phyloP scores from a whole-genome alignment of 2,113 vertebrate species.

The Pyrgilauda ruficollis region DNA sequence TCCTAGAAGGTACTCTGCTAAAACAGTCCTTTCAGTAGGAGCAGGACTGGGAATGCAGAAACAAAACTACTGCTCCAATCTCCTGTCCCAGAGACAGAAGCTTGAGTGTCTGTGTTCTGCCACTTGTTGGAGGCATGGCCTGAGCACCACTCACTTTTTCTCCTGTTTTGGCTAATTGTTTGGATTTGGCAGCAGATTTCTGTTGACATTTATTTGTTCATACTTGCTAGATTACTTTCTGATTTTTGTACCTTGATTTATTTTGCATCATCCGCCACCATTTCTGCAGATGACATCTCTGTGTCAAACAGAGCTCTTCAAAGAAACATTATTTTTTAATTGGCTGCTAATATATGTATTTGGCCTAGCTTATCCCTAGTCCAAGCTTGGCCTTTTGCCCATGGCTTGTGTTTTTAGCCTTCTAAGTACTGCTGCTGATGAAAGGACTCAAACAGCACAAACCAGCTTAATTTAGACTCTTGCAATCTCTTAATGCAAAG shows the following conservation, averaged over 20 bases:
- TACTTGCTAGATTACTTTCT: neutral
- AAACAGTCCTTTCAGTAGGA: neutral
- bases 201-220: neutral
- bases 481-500: neutral
- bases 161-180: neutral
- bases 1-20: neutral
- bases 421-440: neutral
- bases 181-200: neutral
- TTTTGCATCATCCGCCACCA: neutral
- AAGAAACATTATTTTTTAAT: neutral
- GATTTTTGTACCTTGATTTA: neutral
- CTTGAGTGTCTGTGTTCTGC: neutral
- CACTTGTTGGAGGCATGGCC: neutral
- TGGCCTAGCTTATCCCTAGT: neutral
- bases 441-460: neutral
- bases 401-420: neutral
- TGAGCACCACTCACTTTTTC: neutral
- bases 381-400: neutral
- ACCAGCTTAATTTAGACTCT: neutral
- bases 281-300: neutral
- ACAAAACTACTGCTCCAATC: fast-evolving
- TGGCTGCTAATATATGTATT: neutral
- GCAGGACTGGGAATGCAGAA: neutral
- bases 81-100: neutral
- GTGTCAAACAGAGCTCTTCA: neutral